Evolutionary conservation across 2,888 invertebrate species (phyloP), one percentile per base, ranked within the genome.

Genomic region (Synergus itoensis): DNA sequence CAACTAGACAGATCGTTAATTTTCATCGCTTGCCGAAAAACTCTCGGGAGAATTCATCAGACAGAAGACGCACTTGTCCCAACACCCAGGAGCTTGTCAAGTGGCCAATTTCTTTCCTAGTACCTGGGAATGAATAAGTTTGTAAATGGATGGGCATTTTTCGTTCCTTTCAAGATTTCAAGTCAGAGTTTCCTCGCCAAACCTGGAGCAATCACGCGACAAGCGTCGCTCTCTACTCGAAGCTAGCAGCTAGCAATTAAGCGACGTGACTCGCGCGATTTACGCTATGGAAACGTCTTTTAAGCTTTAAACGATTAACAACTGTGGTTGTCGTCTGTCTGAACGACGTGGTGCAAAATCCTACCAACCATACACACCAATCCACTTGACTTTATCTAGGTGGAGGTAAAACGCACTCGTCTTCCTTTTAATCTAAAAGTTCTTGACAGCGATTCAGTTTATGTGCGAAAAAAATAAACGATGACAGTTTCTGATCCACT

Each of bases 261-360:
- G 87, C 80, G 86, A 89, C 88, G 90, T 91, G 91, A 91, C 91
- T 89, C 85, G 84, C 87, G 84, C 85, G 83, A 84, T 87, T 87
- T 83, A 78, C 82, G 84, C 83, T 78, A 81, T 87, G 86, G 85
- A 88, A 88, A 87, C 87, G 86, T 85, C 86, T 67, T 80, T 84
- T 85, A 84, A 83, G 84, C 87, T 80, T 85, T 85, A 84, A 83
- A 84, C 87, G 86, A 88, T 87, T 87, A 87, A 87, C 84, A 85
- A 86, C 87, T 87, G 82, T 84, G 81, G 83, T 82, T 84, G 88
- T 87, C 87, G 85, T 86, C 84, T 86, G 86, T 86, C 84, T 53
- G 48, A 40, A 57, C 53, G 60, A 45, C n/a, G 45, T 43, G 62
- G 69, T 60, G 36, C 65, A 60, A 67, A 65, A 67, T 77, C 45